phyloP scores from a whole-genome alignment of 2,797 vertebrate species.

The Sebastes glaucus region DNA sequence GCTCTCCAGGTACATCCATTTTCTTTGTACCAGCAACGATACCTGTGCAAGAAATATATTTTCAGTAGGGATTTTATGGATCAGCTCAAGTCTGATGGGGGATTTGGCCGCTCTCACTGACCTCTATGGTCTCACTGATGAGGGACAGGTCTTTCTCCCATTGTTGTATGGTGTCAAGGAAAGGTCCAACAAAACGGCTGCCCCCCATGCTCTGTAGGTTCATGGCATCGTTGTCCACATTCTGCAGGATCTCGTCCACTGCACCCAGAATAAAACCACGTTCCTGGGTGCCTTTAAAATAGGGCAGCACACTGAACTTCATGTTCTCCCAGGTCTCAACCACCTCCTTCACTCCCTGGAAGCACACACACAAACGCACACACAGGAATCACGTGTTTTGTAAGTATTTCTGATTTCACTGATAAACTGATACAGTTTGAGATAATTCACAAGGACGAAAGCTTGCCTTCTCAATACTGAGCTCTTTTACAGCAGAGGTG shows the following conservation, averaged over 20 bases:
- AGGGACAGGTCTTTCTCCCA: conserved; percentile 94
- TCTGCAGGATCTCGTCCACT: conserved; percentile 90
- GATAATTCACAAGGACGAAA: background rate
- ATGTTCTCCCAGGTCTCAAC: conserved; percentile 91
- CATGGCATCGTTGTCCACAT: conserved; percentile 91
- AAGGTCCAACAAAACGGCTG: conserved; percentile 94
- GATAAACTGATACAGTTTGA: background rate
- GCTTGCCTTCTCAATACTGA: conserved; percentile 92
- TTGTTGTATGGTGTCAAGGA: conserved; percentile 87
- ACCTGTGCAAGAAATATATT: conserved; percentile 78
- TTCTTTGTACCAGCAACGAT: conserved; percentile 93
- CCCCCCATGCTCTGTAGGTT: conserved; percentile 93
- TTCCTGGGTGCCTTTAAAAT: conserved; percentile 90
- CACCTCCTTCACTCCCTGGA: conserved; percentile 92
- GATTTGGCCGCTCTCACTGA: conserved; percentile 62
- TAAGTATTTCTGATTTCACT: background rate
- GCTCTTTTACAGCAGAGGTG: conserved; percentile 91
- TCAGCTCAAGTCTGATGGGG: background rate
- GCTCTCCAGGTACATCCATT: conserved; percentile 98
- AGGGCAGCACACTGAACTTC: conserved; percentile 88
- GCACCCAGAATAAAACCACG: conserved; percentile 89
- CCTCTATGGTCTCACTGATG: conserved; percentile 94
- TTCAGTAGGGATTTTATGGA: background rate
- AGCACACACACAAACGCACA: conserved; percentile 19
- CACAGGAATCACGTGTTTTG: background rate